Percentiles rank a stretch among this genome's conserved stretches.
These are phyloP conservation scores for Falco punctatus DNA, from an alignment of 2,113 vertebrate genomes.

Conservation along the genomic window DNA sequence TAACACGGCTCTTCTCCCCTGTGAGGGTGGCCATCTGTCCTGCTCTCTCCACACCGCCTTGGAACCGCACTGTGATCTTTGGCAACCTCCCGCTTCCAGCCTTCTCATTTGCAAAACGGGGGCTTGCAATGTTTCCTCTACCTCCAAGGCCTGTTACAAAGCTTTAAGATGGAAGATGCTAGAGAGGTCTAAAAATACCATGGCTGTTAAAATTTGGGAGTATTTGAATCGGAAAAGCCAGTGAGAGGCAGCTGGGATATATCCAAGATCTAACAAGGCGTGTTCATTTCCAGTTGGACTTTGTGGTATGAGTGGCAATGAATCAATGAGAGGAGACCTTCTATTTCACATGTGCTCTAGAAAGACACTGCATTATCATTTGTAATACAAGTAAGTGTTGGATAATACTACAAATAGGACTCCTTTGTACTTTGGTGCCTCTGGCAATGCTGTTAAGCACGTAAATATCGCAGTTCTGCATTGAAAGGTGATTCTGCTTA, in stretches of 20 bases:
- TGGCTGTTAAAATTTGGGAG: not conserved
- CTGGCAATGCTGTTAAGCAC: not conserved
- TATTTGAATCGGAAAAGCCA: not conserved
- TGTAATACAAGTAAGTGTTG: not conserved
- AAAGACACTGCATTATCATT: not conserved
- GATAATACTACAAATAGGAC: not conserved
- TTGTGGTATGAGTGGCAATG: not conserved
- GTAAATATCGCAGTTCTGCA: not conserved
- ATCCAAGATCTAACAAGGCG: not conserved
- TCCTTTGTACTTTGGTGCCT: not conserved
- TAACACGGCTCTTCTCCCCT: not conserved
- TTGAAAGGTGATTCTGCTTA: not conserved
- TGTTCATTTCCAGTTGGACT: conserved; percentile 6
- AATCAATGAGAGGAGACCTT: not conserved
- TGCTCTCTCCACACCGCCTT: not conserved
- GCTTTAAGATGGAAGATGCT: not conserved
- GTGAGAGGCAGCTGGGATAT: not conserved
- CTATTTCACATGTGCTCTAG: not conserved
- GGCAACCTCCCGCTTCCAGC: not conserved
- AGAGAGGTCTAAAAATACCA: not conserved
- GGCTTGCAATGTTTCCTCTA: not conserved
- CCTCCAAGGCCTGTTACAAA: not conserved
- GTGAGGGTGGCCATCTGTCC: conserved; percentile 22
- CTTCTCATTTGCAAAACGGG: not conserved
- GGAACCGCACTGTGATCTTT: not conserved